A percentile compares a stretch with the other conserved stretches of the same genome.
Conservation (phyloP, 2,888 invertebrate species). For the Macrosoma leucophasiata region DNA sequence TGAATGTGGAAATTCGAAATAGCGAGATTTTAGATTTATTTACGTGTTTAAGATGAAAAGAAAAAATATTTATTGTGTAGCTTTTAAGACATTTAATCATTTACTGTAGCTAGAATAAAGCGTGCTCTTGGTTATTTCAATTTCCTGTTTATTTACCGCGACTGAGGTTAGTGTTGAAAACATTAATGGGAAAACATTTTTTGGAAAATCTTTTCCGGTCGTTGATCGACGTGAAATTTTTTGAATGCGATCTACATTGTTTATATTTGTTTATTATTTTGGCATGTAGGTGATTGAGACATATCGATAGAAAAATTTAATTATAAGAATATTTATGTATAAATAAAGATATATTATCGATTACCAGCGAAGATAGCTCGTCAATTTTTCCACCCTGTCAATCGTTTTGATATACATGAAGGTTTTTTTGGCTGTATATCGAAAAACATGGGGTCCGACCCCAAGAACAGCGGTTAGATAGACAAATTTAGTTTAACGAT, state of each 20-base stretch:
- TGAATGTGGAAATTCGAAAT: slow-evolving; percentile 52
- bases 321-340: slow-evolving; percentile 59
- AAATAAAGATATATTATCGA: slow-evolving; percentile 40
- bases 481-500: slow-evolving; percentile 71
- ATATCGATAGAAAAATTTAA: slow-evolving; percentile 67
- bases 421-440: slow-evolving; percentile 21
- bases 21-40: slow-evolving; percentile 67
- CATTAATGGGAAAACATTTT: too few relatives aligned
- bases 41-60: slow-evolving; percentile 64
- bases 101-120: slow-evolving; percentile 59
- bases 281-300: slow-evolving; percentile 68
- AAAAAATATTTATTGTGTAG: slow-evolving; percentile 73
- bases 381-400: slow-evolving; percentile 67
- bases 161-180: too few relatives aligned
- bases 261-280: too few relatives aligned
- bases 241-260: too few relatives aligned
- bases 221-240: too few relatives aligned
- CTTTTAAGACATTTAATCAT: slow-evolving; percentile 59
- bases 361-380: slow-evolving; percentile 46
- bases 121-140: too few relatives aligned
- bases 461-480: slow-evolving; percentile 64
- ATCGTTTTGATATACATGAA: slow-evolving; percentile 33
- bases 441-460: slow-evolving; percentile 44
- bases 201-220: too few relatives aligned
- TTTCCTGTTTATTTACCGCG: too few relatives aligned